Base-by-base conservation (phyloP, 2,797 vertebrate species). In the Pyrocephalus nanus region DNA sequence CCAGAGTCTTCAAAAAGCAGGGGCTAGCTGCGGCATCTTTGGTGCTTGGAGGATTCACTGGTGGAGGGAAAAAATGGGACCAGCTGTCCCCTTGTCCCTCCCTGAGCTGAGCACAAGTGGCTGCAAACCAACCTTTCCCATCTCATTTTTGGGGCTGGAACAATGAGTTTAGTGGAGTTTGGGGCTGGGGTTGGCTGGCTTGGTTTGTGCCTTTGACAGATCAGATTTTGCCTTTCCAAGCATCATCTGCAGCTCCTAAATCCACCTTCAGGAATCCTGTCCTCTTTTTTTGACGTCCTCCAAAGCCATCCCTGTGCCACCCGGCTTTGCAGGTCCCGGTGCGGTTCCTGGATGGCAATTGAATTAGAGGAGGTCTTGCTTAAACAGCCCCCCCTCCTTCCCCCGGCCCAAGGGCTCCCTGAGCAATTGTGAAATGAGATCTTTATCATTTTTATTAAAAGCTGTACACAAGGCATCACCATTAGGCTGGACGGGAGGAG, bases 381-480 rank as follows among this genome's bases (percentile, higher is more conserved):
- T 90, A 62, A 90, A 69, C 70, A 66, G 69, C 14, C 40, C 48
- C 80, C 66, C 27, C 42, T n/a, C 4, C 6, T 32, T 14, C 13
- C 23, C n/a, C 34, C 50, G 1, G 84, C 76, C 91, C 53, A 76
- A 69, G n/a, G 25, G 38, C 82, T 73, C 90, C 78, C 92, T 76
- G 64, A 81, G 65, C 95, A 95, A 90, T 80, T 61, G 65, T 91
- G 81, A 83, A 94, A 91, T 32, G n/a, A 86, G 97, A 88, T 75
- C 86, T 95, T 71, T 86, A 96, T 95, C 91, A 19, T 86, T 91
- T 90, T 96, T 96, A 97, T 97, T 96, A 96, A 97, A 97, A 95
- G 95, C 95, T 30, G 47, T 65, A 79, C 84, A 79, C 43, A 51
- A 94, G 90, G 62, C 90, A 95, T 90, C 81, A 66, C 79, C 91